Base-by-base conservation (phyloP, 2,888 invertebrate genomes). In the Scaptomyza caliginosa region DNA sequence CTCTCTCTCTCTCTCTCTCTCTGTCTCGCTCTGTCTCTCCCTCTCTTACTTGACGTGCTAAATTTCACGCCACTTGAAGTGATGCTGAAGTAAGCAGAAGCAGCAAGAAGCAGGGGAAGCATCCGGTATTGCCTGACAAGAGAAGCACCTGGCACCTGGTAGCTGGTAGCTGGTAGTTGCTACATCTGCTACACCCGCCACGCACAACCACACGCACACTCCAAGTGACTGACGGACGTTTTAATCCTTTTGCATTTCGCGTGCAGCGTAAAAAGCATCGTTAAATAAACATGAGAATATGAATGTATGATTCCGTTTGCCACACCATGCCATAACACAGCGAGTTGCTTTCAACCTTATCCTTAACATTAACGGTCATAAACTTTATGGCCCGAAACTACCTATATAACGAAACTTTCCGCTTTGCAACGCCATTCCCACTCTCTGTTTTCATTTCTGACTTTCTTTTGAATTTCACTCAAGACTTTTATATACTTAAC, bases 231-330 rank as follows among this genome's bases (percentile, higher is more conserved):
- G 59, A 42, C 64, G 55, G 43, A 56, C 75, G 60, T 85, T 75
- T 79, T 86, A 81, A 81, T 86, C 81, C 81, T 86, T 81, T 83
- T 71, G 80, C 77, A 82, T 77, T 79, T 74, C 49, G 80, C 69
- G 67, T 74, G 68, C 77, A 79, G 71, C 77, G 77, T 83, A 83
- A 86, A 85, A 83, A 79, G 83, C 86, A 77, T 85, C 81, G 86
- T 81, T 83, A 86, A 86, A 86, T 81, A 86, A 85, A 81, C 80
- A 83, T 81, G 80, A 85, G 84, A 66, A 86, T 83, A 83, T 81
- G 81, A 83, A 81, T 81, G 83, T 72, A 85, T 72, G 83, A 81
- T 79, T 80, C 62, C 62, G 56, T 36, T 40, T 51, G 32, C 13
- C 34, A 34, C 16, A 16, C 54, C 42, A 42, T 28, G 19, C 30